These are phyloP conservation scores for Anaspis maculata DNA, from an alignment of 2,888 invertebrate species.

Conservation along the genomic window DNA sequence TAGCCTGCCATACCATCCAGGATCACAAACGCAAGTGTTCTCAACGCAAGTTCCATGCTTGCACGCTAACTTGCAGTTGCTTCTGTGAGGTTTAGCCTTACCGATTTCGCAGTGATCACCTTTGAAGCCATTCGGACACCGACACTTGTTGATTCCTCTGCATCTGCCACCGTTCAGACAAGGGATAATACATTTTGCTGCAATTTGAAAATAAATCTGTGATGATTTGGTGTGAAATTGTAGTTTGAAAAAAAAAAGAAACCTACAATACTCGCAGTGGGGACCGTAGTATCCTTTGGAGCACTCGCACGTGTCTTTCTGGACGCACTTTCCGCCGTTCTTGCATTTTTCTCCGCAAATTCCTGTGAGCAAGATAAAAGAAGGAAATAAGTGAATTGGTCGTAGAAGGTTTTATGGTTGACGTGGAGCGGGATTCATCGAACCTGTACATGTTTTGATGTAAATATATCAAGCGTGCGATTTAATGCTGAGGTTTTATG, in stretches of 20 bases:
- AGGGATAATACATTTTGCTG: slow-evolving; percentile 57
- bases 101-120: slow-evolving; percentile 91
- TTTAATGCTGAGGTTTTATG: too few relatives aligned
- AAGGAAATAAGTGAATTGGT: slow-evolving; percentile 1
- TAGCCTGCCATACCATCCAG: slow-evolving; percentile 75
- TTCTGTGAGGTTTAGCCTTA: slow-evolving; percentile 56
- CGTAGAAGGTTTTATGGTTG: too few relatives aligned
- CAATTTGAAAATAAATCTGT: too few relatives aligned
- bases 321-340: slow-evolving; percentile 91
- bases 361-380: slow-evolving; percentile 49
- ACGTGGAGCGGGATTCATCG: too few relatives aligned
- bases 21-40: slow-evolving; percentile 67
- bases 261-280: slow-evolving; percentile 86
- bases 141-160: slow-evolving; percentile 81
- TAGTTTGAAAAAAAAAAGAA: too few relatives aligned
- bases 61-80: slow-evolving; percentile 66
- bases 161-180: slow-evolving; percentile 88
- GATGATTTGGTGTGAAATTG: slow-evolving; percentile 3
- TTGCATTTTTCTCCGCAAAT: slow-evolving; percentile 86
- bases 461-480: too few relatives aligned
- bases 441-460: too few relatives aligned
- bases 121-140: slow-evolving; percentile 73
- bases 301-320: slow-evolving; percentile 90
- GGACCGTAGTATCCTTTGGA: slow-evolving; percentile 85
- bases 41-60: slow-evolving; percentile 68